phyloP scores from a whole-genome alignment of 2,113 vertebrate genomes.

The Rutilus rutilus region DNA sequence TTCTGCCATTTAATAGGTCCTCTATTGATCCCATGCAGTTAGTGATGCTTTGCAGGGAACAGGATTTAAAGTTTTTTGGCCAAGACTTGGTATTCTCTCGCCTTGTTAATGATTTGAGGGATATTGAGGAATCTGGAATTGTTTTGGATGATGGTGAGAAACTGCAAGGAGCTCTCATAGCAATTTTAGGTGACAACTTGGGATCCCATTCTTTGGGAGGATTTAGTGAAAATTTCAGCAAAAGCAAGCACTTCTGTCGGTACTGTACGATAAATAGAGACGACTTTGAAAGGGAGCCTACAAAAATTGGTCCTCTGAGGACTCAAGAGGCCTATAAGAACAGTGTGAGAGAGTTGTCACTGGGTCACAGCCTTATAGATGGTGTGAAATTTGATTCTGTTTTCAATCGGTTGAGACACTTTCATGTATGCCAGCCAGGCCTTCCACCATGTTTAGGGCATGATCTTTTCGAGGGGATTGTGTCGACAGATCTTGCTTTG shows the following conservation, averaged over 20 bases:
- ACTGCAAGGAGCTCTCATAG: not conserved
- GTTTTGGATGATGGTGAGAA: not conserved
- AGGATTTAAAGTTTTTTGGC: not conserved
- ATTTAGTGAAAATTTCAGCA: not conserved
- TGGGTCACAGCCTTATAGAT: not conserved
- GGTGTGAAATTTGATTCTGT: not conserved
- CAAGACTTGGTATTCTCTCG: not conserved
- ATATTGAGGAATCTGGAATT: not conserved
- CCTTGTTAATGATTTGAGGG: not conserved
- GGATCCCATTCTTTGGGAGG: not conserved
- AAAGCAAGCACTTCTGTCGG: not conserved
- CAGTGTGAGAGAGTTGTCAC: too few relatives aligned
- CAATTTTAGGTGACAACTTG: not conserved
- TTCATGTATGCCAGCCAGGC: not conserved
- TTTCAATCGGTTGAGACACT: not conserved
- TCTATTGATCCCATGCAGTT: not conserved
- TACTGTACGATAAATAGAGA: too few relatives aligned
- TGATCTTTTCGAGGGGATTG: not conserved
- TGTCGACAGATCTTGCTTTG: not conserved
- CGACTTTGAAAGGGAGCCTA: too few relatives aligned
- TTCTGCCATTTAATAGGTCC: not conserved
- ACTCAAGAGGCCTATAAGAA: too few relatives aligned
- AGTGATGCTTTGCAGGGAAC: not conserved
- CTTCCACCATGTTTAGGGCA: not conserved
- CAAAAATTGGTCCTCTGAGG: not conserved